A percentile compares a stretch with the other conserved stretches of the same genome.
Conservation (phyloP, 2,888 invertebrate genomes). For the Caenorhabditis virilis region DNA sequence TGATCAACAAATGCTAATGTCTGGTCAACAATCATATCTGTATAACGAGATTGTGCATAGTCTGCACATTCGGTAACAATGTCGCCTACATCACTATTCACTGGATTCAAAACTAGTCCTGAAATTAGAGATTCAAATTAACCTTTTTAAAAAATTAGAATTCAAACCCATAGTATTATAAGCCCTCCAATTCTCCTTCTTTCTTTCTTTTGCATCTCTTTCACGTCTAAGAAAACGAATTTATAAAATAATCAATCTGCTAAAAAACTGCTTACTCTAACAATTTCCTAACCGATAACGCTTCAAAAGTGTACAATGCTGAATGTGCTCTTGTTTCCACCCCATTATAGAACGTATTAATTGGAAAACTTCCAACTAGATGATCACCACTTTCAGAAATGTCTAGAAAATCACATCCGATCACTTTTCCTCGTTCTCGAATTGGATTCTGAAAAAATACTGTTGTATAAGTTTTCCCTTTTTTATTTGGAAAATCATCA, state of each 20-base stretch:
- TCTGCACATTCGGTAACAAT: slow-evolving; percentile 6
- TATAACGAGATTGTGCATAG: slow-evolving; percentile 15
- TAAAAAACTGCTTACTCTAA: slow-evolving; percentile 12
- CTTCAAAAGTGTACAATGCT: slow-evolving; percentile 25
- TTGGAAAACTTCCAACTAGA: slow-evolving; percentile 33
- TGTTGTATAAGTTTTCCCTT: background rate
- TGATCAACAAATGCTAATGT: slow-evolving; percentile 46
- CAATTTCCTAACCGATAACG: slow-evolving; percentile 16
- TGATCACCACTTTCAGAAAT: slow-evolving; percentile 44
- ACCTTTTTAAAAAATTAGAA: background rate
- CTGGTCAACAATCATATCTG: slow-evolving; percentile 41
- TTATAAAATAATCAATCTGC: background rate
- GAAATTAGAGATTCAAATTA: background rate
- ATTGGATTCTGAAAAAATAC: slow-evolving; percentile 14
- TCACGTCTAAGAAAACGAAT: background rate
- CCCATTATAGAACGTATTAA: background rate
- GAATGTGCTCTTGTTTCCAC: slow-evolving; percentile 7
- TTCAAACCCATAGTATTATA: background rate
- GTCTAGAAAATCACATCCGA: slow-evolving; percentile 57
- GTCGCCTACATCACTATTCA: background rate
- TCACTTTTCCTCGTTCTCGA: slow-evolving; percentile 11
- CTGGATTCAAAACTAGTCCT: background rate
- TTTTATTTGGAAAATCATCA: no score
- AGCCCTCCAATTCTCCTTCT: background rate
- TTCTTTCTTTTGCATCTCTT: background rate